Evolutionary conservation across 1,140 invertebrate species (phyloP), one percentile per base, ranked within the genome.

Genomic region (Drosophila baimaii): DNA sequence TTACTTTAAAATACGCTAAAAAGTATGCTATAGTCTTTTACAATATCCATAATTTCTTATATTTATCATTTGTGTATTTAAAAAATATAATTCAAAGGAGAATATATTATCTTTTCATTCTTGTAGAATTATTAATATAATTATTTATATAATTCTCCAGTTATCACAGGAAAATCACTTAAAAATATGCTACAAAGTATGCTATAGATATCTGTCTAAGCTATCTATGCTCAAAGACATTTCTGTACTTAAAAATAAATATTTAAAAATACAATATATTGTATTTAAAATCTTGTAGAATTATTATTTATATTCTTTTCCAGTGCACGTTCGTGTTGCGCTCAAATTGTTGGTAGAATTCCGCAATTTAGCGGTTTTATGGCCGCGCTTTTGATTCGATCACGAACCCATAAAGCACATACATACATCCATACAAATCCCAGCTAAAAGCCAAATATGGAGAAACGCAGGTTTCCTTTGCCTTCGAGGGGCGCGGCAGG

Each of bases 301-400:
- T 12, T 47, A 0, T 2, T 10, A 12, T 2, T 15, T 5, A 1
- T 12, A n/a, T 17, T 58, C 4, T 29, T 27, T 47, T 0, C 43
- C 21, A 27, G 21, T 56, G 43, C 59, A 46, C 54, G 72, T 88
- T 89, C 83, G 79, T 88, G 83, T 74, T 89, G 19, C 57, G 41
- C 52, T 83, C 77, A 83, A 89, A 89, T 88, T 83, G 84, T 66
- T 73, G 83, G 69, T 77, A 62, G 73, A 77, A 77, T 69, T 77
- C 73, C 41, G 61, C 79, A 81, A 86, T 86, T 86, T 82, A 74
- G 83, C 77, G 74, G 69, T 77, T 85, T 83, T 77, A 86, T 83
- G 83, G 72, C 46, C 69, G 72, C 52, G 80, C 84, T 72, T 71
- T 80, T 88, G 73, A 89, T 83, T 89, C 62, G 83, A 89, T 88